These are phyloP conservation scores for Hyla sarda DNA, from an alignment of 2,113 vertebrate genomes.

Conservation along the genomic window DNA sequence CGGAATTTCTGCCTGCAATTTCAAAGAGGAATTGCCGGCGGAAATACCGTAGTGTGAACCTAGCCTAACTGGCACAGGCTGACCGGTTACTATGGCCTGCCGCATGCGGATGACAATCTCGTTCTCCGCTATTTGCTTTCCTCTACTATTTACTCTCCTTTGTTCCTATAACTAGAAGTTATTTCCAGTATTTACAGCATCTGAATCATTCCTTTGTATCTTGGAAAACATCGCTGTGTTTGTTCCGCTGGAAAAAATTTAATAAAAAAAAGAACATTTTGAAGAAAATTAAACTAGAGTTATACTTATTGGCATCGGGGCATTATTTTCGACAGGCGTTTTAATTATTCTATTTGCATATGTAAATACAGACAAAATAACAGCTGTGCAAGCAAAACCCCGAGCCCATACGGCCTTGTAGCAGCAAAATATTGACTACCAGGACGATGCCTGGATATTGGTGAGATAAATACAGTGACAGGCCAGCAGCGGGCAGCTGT, in stretches of 20 bases:
- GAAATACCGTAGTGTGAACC: too few relatives aligned
- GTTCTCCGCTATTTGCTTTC: not conserved
- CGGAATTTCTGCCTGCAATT: too few relatives aligned
- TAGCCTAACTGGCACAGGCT: too few relatives aligned
- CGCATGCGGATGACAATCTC: not conserved
- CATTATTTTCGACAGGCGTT: constrained; percentile 47
- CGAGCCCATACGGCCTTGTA: constrained; percentile 3
- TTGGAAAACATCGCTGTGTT: not conserved
- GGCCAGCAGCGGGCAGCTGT: constrained; percentile 26
- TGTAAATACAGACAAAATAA: constrained; percentile 55
- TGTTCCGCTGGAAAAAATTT: constrained; percentile 27
- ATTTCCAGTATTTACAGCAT: not conserved
- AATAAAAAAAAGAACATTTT: constrained; percentile 43
- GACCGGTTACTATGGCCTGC: not conserved
- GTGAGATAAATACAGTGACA: constrained; percentile 50
- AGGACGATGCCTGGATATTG: constrained; percentile 19
- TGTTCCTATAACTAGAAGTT: constrained; percentile 2
- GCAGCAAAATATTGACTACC: constrained; percentile 48
- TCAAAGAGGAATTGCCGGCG: too few relatives aligned
- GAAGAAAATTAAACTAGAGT: constrained; percentile 50
- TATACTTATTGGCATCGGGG: constrained; percentile 50
- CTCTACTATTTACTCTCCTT: not conserved
- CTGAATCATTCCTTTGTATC: constrained; percentile 13
- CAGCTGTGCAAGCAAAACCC: constrained; percentile 48
- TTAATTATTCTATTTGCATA: constrained; percentile 55